Conservation (phyloP, 2,888 invertebrate genomes). For the Melipona bicolor region DNA sequence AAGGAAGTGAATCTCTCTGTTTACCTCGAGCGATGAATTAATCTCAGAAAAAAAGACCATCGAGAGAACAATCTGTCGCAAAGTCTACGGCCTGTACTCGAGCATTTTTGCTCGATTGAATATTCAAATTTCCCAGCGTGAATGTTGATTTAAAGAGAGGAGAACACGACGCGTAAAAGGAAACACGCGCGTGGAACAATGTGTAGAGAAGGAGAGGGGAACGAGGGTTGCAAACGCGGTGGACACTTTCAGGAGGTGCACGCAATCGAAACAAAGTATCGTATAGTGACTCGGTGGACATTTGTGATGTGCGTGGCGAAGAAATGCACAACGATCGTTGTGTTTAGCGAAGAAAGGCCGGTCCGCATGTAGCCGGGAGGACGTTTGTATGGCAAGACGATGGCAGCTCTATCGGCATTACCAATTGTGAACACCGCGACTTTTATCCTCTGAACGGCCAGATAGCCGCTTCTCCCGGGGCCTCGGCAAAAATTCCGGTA, state of each 20-base stretch:
- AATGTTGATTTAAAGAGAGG: background rate
- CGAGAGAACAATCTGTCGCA: too few species aligned
- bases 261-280: conserved; percentile 52
- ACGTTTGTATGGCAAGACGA: conserved; percentile 83
- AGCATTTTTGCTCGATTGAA: background rate
- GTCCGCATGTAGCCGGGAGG: conserved; percentile 74
- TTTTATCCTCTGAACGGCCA: conserved; percentile 68
- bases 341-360: conserved; percentile 69
- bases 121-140: background rate
- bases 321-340: conserved; percentile 56
- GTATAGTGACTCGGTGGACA: conserved; percentile 48
- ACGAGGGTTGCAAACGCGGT: background rate
- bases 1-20: background rate
- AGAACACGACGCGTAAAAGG: background rate
- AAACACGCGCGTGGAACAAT: conserved; percentile 23
- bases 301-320: conserved; percentile 60
- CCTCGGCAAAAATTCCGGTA: conserved; percentile 61
- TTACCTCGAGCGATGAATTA: background rate
- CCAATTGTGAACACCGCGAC: conserved; percentile 66
- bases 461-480: conserved; percentile 50
- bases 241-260: conserved; percentile 15
- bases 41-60: too few species aligned
- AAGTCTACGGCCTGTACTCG: background rate
- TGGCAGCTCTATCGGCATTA: conserved; percentile 83
- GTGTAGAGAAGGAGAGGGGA: background rate